Evolutionary conservation across 1,140 invertebrate species (phyloP), one percentile per base, ranked within the genome.

Genomic region (Samia ricini): DNA sequence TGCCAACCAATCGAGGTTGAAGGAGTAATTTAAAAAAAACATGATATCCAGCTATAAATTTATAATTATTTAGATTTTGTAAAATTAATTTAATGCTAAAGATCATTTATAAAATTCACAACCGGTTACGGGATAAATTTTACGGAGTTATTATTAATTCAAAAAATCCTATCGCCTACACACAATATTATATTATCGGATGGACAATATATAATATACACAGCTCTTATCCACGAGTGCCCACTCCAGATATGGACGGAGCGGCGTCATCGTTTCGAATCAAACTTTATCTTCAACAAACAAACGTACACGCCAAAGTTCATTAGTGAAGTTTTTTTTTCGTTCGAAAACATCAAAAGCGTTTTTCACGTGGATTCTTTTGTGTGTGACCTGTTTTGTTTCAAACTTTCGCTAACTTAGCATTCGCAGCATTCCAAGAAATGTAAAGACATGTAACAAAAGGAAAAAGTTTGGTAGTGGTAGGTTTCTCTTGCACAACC

Each of bases 211-310:
- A n/a, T n/a, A n/a, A n/a, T n/a, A 21, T 23, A 12, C n/a, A 20
- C 20, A 21, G 22, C 50, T 22, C 19, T 52, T 52, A 52, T 52
- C 50, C 33, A 23, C 20, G 1, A 52, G 50, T 52, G 50, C 6
- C 50, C 50, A 52, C 50, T 52, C 15, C 19, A 52, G 50, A 52
- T 52, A 52, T 3, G 50, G 22, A 20, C 50, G 3, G 18, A 42
- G 33, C 33, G 33, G 33, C 33, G 33, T 42, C 33, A 42, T 42
- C 33, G 33, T 42, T 15, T 42, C 50, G n/a, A 52, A 52, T 52
- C 50, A 52, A 20, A 52, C 22, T 23, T 52, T 52, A 52, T 52
- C 50, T 52, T 10, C 50, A 52, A 52, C 50, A 52, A 52, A 52
- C 21, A 52, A 52, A 20, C 50, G 19, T 6, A 52, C 50, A 23